A percentile compares a stretch with the other conserved stretches of the same genome.
Conservation (phyloP, 2,113 vertebrate genomes). For the Rostratula benghalensis region DNA sequence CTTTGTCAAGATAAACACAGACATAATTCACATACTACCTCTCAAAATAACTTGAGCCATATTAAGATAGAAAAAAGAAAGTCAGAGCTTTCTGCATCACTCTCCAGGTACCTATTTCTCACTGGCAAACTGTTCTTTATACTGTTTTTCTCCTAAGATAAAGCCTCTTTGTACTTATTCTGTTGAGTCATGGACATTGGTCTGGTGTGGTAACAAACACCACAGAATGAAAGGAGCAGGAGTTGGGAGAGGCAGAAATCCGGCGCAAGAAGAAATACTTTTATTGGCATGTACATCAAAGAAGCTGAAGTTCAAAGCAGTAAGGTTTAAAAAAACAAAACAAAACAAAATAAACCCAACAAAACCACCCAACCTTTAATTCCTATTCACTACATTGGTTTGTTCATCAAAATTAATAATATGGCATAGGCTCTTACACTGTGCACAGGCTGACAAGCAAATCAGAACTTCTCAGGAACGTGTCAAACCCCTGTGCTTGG, state of each 20-base stretch:
- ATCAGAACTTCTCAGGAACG: not conserved
- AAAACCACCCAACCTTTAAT: not conserved
- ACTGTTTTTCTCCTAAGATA: not conserved
- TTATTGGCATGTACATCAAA: conserved; percentile 46
- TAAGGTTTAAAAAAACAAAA: not conserved
- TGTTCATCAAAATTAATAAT: not conserved
- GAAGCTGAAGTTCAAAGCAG: conserved; percentile 26
- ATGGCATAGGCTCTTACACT: not conserved
- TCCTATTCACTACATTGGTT: not conserved
- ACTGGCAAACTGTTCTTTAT: not conserved
- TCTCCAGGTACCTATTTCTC: not conserved
- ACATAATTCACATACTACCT: not conserved
- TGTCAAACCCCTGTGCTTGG: not conserved
- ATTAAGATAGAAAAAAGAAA: not conserved
- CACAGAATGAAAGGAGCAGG: not conserved
- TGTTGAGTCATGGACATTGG: not conserved
- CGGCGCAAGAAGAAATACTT: conserved; percentile 48
- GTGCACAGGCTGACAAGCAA: not conserved
- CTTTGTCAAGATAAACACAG: not conserved
- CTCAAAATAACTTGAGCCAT: not conserved
- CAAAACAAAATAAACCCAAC: not conserved
- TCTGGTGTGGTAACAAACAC: not conserved
- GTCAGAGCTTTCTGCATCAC: not conserved
- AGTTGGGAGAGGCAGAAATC: not conserved
- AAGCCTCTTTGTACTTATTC: not conserved